Percentiles rank a stretch among this genome's conserved stretches.
These are phyloP conservation scores for Amphipoea lucens DNA, from an alignment of 2,888 invertebrate species.

Conservation along the genomic window DNA sequence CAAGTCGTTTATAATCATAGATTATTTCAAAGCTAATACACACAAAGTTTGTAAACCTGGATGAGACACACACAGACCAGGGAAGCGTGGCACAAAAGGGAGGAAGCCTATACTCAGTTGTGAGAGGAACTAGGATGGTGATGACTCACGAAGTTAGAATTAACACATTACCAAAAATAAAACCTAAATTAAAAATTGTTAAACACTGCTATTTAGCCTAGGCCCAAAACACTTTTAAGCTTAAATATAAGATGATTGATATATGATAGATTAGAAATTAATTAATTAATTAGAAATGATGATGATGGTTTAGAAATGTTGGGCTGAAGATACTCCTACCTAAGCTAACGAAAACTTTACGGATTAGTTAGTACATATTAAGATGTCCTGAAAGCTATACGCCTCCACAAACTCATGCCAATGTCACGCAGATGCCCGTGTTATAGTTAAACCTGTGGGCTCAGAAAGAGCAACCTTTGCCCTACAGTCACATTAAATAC, in stretches of 20 bases:
- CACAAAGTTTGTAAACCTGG: not conserved
- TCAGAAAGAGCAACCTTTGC: not conserved
- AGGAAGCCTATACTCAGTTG: not conserved
- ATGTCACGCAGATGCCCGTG: not conserved
- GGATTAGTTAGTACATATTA: not conserved
- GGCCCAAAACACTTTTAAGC: not conserved
- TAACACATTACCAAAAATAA: not conserved
- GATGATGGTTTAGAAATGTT: too few relatives aligned
- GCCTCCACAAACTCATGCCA: not conserved
- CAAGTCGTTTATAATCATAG: constrained; percentile 6
- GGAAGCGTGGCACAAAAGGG: not conserved
- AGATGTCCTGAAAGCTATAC: not conserved
- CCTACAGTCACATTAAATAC: not conserved
- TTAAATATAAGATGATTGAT: not conserved
- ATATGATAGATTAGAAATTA: not conserved
- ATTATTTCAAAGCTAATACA: constrained; percentile 6
- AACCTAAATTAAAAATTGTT: not conserved
- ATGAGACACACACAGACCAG: not conserved
- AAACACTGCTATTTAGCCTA: too few relatives aligned
- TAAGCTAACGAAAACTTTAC: not conserved
- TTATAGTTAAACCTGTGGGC: not conserved
- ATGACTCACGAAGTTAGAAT: not conserved
- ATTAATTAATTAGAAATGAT: not conserved
- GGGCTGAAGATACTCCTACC: not conserved
- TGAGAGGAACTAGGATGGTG: not conserved